Evolutionary conservation across 2,888 invertebrate genomes (phyloP).

Genomic region (Apotomis betuletana): DNA sequence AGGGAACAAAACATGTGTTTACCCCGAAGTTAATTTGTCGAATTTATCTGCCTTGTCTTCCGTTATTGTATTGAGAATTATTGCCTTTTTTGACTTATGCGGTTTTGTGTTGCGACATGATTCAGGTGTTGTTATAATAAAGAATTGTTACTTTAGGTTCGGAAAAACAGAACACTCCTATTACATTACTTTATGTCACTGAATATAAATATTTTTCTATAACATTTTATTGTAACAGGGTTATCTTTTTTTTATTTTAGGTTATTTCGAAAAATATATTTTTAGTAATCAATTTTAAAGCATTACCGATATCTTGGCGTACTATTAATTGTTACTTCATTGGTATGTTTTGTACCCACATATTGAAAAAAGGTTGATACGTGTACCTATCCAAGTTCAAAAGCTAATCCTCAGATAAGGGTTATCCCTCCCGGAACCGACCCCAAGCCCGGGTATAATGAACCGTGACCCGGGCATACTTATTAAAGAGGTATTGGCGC

Average conservation of each 20-base stretch:
- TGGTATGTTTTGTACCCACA: background rate
- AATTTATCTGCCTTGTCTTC: conserved; percentile 79
- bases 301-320: too few species aligned
- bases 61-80: conserved; percentile 77
- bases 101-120: conserved; percentile 45
- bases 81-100: conserved; percentile 61
- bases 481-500: conserved; percentile 36
- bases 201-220: too few species aligned
- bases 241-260: too few species aligned
- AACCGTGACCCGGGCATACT: conserved; percentile 34
- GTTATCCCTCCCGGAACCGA: conserved; percentile 24
- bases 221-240: too few species aligned
- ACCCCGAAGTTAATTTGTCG: conserved; percentile 82
- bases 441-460: conserved; percentile 40
- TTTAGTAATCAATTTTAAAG: too few species aligned
- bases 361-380: conserved; percentile 7
- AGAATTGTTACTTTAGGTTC: background rate
- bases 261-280: too few species aligned
- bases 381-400: conserved; percentile 24
- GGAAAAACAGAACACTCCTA: too few species aligned
- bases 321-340: too few species aligned
- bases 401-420: conserved; percentile 25
- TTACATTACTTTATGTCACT: too few species aligned
- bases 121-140: conserved; percentile 14
- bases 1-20: conserved; percentile 82